Percentiles rank a stretch among this genome's conserved stretches.
Evolutionary conservation across 2,888 invertebrate genomes (phyloP).

Genomic region (Ephialtes manifestator): DNA sequence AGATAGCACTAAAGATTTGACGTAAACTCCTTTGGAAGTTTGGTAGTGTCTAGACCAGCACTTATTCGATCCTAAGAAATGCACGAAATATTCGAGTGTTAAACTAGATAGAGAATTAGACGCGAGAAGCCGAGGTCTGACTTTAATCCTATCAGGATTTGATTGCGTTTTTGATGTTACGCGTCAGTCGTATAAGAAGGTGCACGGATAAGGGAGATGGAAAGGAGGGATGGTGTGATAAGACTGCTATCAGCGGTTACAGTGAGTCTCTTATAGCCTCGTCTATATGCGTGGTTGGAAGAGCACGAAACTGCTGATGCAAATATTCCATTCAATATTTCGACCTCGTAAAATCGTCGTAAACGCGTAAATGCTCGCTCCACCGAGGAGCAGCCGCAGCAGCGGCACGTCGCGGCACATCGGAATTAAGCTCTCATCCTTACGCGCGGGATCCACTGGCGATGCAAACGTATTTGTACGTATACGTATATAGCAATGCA

Average conservation of each 20-base stretch:
- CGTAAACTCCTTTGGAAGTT: neutral
- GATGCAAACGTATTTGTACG: slow-evolving; percentile 6
- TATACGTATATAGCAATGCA: slow-evolving; percentile 6
- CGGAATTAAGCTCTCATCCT: slow-evolving; percentile 56
- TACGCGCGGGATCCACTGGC: slow-evolving; percentile 22
- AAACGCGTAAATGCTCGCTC: slow-evolving; percentile 61
- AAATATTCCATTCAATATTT: slow-evolving; percentile 69
- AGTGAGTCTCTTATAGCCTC: slow-evolving; percentile 40
- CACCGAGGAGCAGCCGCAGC: slow-evolving; percentile 6
- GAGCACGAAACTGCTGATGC: slow-evolving; percentile 64
- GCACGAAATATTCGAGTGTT: neutral
- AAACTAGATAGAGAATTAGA: neutral
- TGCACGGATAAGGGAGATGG: neutral
- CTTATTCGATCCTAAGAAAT: too few species aligned
- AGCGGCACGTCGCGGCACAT: slow-evolving; percentile 46
- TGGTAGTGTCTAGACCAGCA: too few species aligned
- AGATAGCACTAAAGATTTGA: neutral
- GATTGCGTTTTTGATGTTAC: slow-evolving; percentile 48
- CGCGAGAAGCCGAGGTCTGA: neutral
- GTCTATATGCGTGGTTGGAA: slow-evolving; percentile 43
- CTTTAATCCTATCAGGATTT: slow-evolving; percentile 44
- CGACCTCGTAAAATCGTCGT: slow-evolving; percentile 68
- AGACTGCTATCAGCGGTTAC: slow-evolving; percentile 47
- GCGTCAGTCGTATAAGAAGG: slow-evolving; percentile 14
- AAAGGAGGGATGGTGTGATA: slow-evolving; percentile 16